A percentile compares a stretch with the other conserved stretches of the same genome.
These are phyloP conservation scores for Alloscopus bannaensis DNA, from an alignment of 2,888 invertebrate genomes.

Conservation along the genomic window DNA sequence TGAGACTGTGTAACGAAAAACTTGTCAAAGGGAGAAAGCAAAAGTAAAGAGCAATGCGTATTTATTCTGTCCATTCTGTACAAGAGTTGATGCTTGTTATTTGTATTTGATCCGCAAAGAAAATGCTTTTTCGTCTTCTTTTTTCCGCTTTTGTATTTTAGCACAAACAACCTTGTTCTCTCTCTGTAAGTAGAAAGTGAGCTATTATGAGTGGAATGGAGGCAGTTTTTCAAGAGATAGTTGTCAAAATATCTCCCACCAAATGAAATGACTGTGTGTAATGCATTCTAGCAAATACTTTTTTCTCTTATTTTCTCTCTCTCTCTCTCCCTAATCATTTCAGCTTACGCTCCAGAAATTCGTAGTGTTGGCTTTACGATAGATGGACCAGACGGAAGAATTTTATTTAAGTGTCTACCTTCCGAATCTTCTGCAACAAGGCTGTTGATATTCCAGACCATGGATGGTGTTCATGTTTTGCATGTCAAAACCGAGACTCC, in stretches of 20 bases:
- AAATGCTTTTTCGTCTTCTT: no score
- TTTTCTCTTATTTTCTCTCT: conserved; percentile 16
- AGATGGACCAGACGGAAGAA: conserved; percentile 59
- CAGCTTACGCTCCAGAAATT: conserved; percentile 62
- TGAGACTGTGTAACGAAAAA: no score
- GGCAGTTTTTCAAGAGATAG: conserved; percentile 20
- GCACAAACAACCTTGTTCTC: no score
- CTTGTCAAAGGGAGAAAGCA: no score
- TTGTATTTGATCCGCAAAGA: no score
- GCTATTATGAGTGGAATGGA: conserved; percentile 11
- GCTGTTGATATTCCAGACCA: conserved; percentile 59
- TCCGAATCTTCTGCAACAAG: conserved; percentile 58
- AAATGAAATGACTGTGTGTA: conserved; percentile 2
- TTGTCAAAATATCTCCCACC: conserved; percentile 4
- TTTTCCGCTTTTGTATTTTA: no score
- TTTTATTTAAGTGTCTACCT: conserved; percentile 65
- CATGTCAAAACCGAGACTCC: conserved; percentile 66
- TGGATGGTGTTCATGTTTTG: conserved; percentile 58
- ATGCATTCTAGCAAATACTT: no score
- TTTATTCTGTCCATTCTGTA: background rate
- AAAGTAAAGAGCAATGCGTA: conserved; percentile 14
- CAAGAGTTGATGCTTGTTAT: no score
- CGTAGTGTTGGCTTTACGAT: conserved; percentile 64
- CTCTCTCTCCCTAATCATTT: conserved; percentile 4
- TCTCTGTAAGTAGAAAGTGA: no score